A percentile compares a stretch with the other conserved stretches of the same genome.
phyloP scores from a whole-genome alignment of 2,888 invertebrate species.

The Oscheius myriophilus region DNA sequence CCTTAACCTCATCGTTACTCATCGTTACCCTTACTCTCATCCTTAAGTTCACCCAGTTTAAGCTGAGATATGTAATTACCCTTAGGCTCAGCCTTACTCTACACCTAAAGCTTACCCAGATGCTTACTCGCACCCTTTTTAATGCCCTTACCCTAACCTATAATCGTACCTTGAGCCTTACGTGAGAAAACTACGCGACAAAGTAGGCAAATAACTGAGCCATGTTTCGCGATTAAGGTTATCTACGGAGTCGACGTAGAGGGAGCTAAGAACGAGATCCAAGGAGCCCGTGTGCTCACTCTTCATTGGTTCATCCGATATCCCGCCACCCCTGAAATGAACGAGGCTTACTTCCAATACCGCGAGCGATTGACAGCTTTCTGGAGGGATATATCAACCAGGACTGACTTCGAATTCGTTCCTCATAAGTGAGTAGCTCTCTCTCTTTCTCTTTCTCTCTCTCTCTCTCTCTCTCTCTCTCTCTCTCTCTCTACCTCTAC shows the following conservation, averaged over 20 bases:
- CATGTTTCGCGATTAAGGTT: slow-evolving; percentile 42
- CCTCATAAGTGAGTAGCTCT: slow-evolving; percentile 65
- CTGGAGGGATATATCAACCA: slow-evolving; percentile 62
- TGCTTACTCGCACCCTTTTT: too few relatives aligned
- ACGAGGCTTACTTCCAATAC: slow-evolving; percentile 59
- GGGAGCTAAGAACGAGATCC: slow-evolving; percentile 69
- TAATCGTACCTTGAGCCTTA: too few relatives aligned
- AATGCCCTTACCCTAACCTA: too few relatives aligned
- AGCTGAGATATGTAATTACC: too few relatives aligned
- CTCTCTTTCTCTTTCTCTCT: slow-evolving; percentile 16
- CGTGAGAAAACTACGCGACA: too few relatives aligned
- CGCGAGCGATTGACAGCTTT: slow-evolving; percentile 62
- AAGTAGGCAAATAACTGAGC: not conserved
- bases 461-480: slow-evolving; percentile 15
- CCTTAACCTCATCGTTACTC: too few relatives aligned
- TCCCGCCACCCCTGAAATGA: slow-evolving; percentile 54
- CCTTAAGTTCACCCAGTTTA: too few relatives aligned
- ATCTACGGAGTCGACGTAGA: slow-evolving; percentile 69
- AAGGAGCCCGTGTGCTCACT: slow-evolving; percentile 68
- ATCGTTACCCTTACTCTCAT: too few relatives aligned
- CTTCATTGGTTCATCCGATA: slow-evolving; percentile 69
- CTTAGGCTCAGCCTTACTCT: too few relatives aligned
- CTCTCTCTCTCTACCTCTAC: slow-evolving; percentile 14
- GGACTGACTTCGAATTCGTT: slow-evolving; percentile 65
- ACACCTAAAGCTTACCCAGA: too few relatives aligned